Evolutionary conservation across 2,888 invertebrate genomes (phyloP).

Genomic region (Dolichomitus sp.): DNA sequence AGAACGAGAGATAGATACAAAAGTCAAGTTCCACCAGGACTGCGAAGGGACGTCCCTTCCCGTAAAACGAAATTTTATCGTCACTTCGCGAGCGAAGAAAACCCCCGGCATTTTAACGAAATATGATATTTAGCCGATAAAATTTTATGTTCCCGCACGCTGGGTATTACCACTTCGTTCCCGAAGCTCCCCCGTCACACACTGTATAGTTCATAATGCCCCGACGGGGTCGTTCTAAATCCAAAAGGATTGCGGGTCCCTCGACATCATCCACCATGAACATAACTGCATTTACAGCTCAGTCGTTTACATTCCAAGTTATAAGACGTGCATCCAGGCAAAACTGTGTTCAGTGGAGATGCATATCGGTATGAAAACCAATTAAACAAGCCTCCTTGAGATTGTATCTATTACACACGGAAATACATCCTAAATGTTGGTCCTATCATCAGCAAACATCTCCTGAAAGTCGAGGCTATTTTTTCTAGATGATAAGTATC

Average conservation of each 20-base stretch:
- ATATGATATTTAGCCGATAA: constrained; percentile 75
- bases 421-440: neutral
- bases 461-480: neutral
- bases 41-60: constrained; percentile 19
- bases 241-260: constrained; percentile 61
- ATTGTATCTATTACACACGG: neutral
- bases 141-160: constrained; percentile 68
- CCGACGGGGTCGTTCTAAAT: constrained; percentile 66
- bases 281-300: constrained; percentile 25
- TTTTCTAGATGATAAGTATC: neutral
- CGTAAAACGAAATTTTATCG: constrained; percentile 68
- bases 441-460: neutral
- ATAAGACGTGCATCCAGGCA: constrained; percentile 41
- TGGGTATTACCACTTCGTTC: constrained; percentile 19
- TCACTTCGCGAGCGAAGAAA: constrained; percentile 54
- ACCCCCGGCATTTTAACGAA: constrained; percentile 67
- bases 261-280: constrained; percentile 31
- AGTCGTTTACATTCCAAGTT: constrained; percentile 66
- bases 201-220: constrained; percentile 8
- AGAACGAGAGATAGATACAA: neutral
- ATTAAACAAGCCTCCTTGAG: neutral
- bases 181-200: constrained; percentile 10
- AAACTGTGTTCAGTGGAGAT: constrained; percentile 16
- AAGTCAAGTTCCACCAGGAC: constrained; percentile 5
- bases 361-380: constrained; percentile 16